Evolutionary conservation across 1,140 invertebrate species (phyloP), one percentile per base, ranked within the genome.

Genomic region (Lepidotrigona ventralis): DNA sequence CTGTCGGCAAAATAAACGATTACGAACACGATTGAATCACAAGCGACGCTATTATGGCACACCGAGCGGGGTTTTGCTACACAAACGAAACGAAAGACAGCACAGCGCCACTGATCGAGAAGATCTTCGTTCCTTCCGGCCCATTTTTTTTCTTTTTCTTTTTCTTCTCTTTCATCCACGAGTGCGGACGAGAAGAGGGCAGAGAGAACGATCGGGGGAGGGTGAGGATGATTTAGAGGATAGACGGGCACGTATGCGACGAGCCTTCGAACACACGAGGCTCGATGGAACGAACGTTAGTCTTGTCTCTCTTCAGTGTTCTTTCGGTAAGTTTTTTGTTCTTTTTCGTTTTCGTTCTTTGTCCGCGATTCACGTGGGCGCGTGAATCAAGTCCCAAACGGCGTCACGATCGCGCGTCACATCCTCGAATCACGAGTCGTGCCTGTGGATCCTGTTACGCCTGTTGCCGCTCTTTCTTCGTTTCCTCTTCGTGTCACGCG

Each of bases 401-500:
- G 80, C 81, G 72, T 77, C 68, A 39, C 78, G 85, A 80, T 85
- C 84, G 23, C 86, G 87, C 87, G 85, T 79, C 46, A 81, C 87
- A 79, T 88, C 88, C 88, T 91, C 89, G 87, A 91, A 95, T 96
- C 96, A 96, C 94, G 96, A 96, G 87, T 96, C 96, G 91, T 96
- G 96, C 64, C 96, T 95, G 88, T 95, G 95, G 75, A 94, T 94
- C 87, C 96, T 94, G 69, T 90, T 92, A 33, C 93, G 90, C 79
- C 94, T 90, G 66, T 93, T 94, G 54, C 96, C 95, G 91, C 96
- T 96, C 95, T 97, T 97, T 90, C 97, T 94, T 84, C 97, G 94
- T 91, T 97, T 97, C 63, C 97, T 92, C 77, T 96, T 95, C 0
- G 95, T 95, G 92, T 98, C 97, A 83, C 97, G 95, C 29, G 96